Evolutionary conservation across 2,797 vertebrate genomes (phyloP), one percentile per base, ranked within the genome.

Genomic region (Paramormyrops hopkinsi): DNA sequence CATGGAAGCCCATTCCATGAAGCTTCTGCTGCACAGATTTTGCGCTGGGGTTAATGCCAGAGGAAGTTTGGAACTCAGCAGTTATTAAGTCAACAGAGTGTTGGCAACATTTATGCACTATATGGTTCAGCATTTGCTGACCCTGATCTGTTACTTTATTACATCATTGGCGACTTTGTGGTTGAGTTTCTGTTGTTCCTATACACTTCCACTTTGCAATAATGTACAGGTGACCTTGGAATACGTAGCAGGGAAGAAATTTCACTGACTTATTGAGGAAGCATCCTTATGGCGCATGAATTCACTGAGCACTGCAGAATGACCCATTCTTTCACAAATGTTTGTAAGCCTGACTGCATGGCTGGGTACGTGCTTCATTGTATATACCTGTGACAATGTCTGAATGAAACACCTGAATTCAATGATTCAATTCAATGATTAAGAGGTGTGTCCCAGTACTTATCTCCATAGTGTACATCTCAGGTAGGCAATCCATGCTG

Each of bases 401-500:
- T 17, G 12, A 73, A 73, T 37, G 4, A 73, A 73, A 37, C 65
- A 33, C 11, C 9, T 69, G 11, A 69, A 69, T 69, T 69, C 25
- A 73, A 37, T 73, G 29, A 54, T 54, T 19, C 53, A 17, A 19
- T 54, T 19, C 9, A 54, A 73, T 44, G 41, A 44, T 37, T 37
- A 73, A 37, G 29, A 37, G 65, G 29, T 17, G 29, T 73, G 11
- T 17, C 1, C 12, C 29, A 48, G 7, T 48, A 69, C 25, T 69
- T 69, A 9, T 69, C 3, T 69, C 62, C 1, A 69, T 29, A 69
- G 25, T 69, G 3, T 29, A 69, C 51, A 51, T 29, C 89, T 69
- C 89, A 69, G 88, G 91, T 92, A 90, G 92, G 90, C 90, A 89
- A 90, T 90, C 92, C 92, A 88, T 90, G 33, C 6, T 82, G 69